Percentiles rank a stretch among this genome's conserved stretches.
Conservation (phyloP, 2,797 vertebrate species). For the Malacoraja senta region DNA sequence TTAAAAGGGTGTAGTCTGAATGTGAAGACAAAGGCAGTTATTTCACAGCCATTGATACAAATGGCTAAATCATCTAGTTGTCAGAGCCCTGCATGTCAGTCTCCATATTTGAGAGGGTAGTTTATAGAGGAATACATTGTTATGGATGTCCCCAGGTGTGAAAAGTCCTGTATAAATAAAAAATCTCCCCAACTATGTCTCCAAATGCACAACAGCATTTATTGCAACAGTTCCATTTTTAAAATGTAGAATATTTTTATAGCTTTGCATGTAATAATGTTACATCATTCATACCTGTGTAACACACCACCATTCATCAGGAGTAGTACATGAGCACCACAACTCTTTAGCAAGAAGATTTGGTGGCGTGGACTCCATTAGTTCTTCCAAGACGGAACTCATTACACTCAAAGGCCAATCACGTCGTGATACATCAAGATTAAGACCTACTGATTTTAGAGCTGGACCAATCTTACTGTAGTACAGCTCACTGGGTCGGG, state of each 20-base stretch:
- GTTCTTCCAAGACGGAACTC: conserved; percentile 87
- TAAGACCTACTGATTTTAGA: conserved; percentile 84
- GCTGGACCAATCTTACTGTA: conserved; percentile 95
- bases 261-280: background rate
- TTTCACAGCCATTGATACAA: background rate
- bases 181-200: background rate
- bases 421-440: conserved; percentile 82
- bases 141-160: background rate
- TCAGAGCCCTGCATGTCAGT: background rate
- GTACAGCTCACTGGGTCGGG: conserved; percentile 93
- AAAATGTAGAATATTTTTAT: background rate
- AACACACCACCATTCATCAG: conserved; percentile 96
- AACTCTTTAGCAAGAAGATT: conserved; percentile 95
- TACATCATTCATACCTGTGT: conserved; percentile 71
- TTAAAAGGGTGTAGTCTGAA: background rate
- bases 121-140: too few relatives aligned
- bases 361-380: conserved; percentile 92
- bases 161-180: background rate
- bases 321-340: conserved; percentile 95
- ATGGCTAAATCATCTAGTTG: background rate
- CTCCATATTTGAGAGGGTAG: background rate
- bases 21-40: background rate
- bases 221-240: background rate
- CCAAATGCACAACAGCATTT: background rate
- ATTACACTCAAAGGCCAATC: conserved; percentile 94